Percentiles rank a stretch among this genome's conserved stretches.
Conservation (phyloP, 2,113 vertebrate genomes). For the Dermatemys mawii region DNA sequence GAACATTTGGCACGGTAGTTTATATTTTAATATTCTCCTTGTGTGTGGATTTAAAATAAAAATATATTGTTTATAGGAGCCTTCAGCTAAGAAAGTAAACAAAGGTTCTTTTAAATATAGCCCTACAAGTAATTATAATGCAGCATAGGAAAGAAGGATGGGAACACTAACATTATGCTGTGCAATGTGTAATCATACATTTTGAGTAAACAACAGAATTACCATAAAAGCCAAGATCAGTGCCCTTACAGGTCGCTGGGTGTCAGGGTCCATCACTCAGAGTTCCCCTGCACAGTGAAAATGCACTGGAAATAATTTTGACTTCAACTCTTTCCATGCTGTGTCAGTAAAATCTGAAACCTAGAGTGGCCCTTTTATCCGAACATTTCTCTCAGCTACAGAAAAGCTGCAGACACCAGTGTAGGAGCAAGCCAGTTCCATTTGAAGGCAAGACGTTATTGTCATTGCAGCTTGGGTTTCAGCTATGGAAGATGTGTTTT, state of each 20-base stretch:
- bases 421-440: neutral
- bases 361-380: neutral
- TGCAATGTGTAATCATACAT: neutral
- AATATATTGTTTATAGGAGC: neutral
- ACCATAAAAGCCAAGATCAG: neutral
- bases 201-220: conserved; percentile 20
- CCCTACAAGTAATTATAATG: neutral
- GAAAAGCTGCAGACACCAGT: neutral
- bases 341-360: neutral
- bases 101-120: neutral
- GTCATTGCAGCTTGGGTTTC: neutral
- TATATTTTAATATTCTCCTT: conserved; percentile 23
- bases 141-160: neutral
- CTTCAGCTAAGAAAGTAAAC: conserved; percentile 37
- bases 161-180: neutral
- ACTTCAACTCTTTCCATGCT: neutral
- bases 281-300: neutral
- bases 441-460: neutral
- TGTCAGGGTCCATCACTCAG: neutral
- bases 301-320: neutral
- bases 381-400: neutral
- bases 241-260: neutral
- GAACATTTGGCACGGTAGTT: neutral
- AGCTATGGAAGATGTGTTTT: neutral
- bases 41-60: conserved; percentile 13